A percentile compares a stretch with the other conserved stretches of the same genome.
phyloP scores from a whole-genome alignment of 2,113 vertebrate species.

The Maccullochella peelii region DNA sequence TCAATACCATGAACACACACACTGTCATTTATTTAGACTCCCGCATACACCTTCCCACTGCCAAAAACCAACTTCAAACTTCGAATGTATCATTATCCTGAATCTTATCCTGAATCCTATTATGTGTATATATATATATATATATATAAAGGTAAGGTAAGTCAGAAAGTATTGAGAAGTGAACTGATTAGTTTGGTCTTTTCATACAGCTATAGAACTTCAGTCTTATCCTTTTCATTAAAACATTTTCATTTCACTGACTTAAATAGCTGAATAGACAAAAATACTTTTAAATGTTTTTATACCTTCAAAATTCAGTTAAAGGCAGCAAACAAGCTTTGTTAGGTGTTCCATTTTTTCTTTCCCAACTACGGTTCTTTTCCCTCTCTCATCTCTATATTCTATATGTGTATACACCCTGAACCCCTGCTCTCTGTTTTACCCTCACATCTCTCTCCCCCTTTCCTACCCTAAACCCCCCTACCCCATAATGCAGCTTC shows the following conservation, averaged over 20 bases:
- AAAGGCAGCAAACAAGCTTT: too few relatives aligned
- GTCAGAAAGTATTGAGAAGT: neutral
- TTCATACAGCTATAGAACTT: neutral
- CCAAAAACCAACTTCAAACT: neutral
- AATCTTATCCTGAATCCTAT: too few relatives aligned
- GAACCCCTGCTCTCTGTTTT: neutral
- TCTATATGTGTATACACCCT: too few relatives aligned
- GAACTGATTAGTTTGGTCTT: neutral
- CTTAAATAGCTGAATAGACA: neutral
- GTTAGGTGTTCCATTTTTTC: neutral
- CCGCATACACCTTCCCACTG: too few relatives aligned
- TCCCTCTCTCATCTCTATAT: neutral
- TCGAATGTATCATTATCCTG: neutral
- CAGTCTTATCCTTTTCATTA: neutral
- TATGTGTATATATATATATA: too few relatives aligned
- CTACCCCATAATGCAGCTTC: slow-evolving; percentile 7
- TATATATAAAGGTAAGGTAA: too few relatives aligned
- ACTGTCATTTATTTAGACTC: too few relatives aligned
- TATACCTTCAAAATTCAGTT: neutral
- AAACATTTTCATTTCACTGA: neutral
- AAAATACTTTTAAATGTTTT: neutral
- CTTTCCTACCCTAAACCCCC: neutral
- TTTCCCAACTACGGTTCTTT: neutral
- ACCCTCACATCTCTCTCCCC: neutral
- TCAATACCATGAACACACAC: too few relatives aligned